Evolutionary conservation across 2,888 invertebrate species (phyloP).

Genomic region (Morpho deidamia): DNA sequence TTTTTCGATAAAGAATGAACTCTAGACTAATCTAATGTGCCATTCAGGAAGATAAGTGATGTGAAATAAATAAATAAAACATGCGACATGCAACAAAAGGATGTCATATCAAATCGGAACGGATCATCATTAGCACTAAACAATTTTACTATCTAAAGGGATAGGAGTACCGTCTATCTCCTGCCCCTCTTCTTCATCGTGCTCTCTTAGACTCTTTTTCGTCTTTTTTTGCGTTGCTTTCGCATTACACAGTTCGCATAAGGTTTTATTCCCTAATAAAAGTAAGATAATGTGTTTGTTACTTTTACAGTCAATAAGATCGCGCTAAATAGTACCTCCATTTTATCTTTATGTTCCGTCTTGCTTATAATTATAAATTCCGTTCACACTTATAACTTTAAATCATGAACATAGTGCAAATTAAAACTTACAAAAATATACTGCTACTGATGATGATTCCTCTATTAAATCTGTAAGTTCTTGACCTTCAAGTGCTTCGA

Average conservation of each 20-base stretch:
- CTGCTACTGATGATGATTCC: conserved; percentile 89
- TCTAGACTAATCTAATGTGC: background rate
- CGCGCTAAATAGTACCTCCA: background rate
- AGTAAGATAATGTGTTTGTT: conserved; percentile 32
- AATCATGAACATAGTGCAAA: background rate
- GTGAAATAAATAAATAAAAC: conserved; percentile 20
- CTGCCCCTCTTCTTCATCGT: conserved; percentile 62
- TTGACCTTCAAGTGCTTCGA: conserved; percentile 92
- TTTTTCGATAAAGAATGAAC: no score
- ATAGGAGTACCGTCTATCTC: conserved; percentile 62
- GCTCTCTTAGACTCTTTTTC: conserved; percentile 80
- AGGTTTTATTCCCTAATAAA: conserved; percentile 92
- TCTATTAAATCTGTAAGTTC: conserved; percentile 86
- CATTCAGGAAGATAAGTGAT: conserved; percentile 4
- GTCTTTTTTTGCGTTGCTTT: conserved; percentile 81
- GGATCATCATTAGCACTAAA: conserved; percentile 7
- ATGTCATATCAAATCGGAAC: conserved; percentile 16
- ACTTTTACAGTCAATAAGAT: background rate
- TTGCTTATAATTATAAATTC: background rate
- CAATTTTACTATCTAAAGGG: conserved; percentile 18
- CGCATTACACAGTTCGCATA: conserved; percentile 90
- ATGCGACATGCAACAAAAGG: conserved; percentile 45
- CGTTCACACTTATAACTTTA: background rate
- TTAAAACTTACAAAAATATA: conserved; percentile 92
- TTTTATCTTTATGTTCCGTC: background rate